Conservation (phyloP, 2,113 vertebrate genomes). For the Alces alces region DNA sequence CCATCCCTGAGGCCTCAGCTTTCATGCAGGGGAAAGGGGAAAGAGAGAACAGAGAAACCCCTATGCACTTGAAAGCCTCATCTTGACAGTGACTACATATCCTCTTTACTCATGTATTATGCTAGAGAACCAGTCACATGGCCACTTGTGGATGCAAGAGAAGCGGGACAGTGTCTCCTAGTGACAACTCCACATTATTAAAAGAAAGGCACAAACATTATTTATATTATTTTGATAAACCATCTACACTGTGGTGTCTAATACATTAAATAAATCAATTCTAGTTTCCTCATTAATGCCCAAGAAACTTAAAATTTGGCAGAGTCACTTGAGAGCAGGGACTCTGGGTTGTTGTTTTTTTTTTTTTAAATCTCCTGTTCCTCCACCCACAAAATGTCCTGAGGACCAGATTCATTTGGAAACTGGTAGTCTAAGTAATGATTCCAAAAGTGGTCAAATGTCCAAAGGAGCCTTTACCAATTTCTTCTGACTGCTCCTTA, state of each 20-base stretch:
- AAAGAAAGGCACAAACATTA: background rate
- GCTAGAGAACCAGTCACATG: background rate
- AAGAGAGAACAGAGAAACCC: background rate
- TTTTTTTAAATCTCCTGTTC: background rate
- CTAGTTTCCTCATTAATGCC: background rate
- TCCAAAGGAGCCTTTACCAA: background rate
- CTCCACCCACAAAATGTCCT: background rate
- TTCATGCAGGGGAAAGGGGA: background rate
- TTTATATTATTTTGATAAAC: background rate
- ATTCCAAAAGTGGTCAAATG: background rate
- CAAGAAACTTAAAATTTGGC: background rate
- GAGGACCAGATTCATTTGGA: background rate
- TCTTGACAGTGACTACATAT: background rate
- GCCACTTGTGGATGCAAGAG: background rate
- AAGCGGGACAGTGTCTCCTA: background rate
- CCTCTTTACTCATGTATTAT: background rate
- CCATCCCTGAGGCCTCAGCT: background rate
- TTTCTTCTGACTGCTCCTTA: background rate
- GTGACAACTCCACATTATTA: background rate
- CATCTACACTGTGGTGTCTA: background rate
- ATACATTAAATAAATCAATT: background rate
- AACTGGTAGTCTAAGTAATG: background rate
- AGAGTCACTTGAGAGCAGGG: background rate
- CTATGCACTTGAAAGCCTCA: background rate
- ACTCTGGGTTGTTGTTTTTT: background rate